Evolutionary conservation across 2,888 invertebrate species (phyloP).

Genomic region (Ischnus inquisitorius): DNA sequence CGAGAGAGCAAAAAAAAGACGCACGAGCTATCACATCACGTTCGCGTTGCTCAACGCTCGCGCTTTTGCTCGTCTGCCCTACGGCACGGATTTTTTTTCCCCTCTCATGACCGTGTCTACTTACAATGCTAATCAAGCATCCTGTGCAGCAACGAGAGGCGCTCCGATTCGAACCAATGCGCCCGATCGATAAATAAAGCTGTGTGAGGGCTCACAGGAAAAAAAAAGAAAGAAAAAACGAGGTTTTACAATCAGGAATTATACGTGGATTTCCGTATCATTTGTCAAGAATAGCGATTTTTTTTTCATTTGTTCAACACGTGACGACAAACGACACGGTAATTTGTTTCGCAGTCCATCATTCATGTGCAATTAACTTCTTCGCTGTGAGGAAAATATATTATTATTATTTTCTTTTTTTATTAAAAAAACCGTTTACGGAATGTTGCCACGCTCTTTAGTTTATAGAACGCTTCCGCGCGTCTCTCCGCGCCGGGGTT

Average conservation of each 20-base stretch:
- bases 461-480: slow-evolving; percentile 10
- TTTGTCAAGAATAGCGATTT: neutral
- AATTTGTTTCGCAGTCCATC: neutral
- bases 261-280: neutral
- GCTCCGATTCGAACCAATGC: neutral
- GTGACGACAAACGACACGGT: neutral
- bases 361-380: neutral
- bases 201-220: neutral
- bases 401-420: neutral
- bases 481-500: neutral
- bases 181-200: neutral
- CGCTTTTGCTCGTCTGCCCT: slow-evolving; percentile 5
- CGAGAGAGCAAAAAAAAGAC: neutral
- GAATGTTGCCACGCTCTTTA: slow-evolving; percentile 18
- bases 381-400: neutral
- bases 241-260: neutral
- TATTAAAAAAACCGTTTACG: neutral
- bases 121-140: slow-evolving; percentile 10
- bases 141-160: neutral
- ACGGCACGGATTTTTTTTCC: neutral
- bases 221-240: neutral
- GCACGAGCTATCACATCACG: neutral
- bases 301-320: neutral
- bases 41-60: neutral
- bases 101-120: slow-evolving; percentile 7